Conservation (phyloP, 1,140 invertebrate species). For the Drosophila triauraria region DNA sequence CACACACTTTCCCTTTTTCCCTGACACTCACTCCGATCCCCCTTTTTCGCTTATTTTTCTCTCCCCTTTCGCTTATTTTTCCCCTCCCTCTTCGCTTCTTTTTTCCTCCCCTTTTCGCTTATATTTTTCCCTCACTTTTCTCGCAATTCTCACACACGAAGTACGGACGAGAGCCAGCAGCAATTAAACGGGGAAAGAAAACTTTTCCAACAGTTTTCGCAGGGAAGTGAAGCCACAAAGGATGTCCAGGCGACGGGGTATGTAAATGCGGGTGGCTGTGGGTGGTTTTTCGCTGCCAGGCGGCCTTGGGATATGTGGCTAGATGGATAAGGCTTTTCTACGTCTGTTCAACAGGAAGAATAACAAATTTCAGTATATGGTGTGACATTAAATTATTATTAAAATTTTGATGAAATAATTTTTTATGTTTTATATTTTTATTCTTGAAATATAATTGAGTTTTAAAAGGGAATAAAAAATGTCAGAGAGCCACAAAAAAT, state of each 20-base stretch:
- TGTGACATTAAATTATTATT: not conserved
- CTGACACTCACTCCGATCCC: not conserved
- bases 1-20: slow-evolving; percentile 32
- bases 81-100: not conserved
- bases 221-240: slow-evolving; percentile 60
- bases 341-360: slow-evolving; percentile 7
- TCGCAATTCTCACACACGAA: slow-evolving; percentile 22
- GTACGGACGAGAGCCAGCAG: slow-evolving; percentile 25
- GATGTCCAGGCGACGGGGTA: slow-evolving; percentile 42
- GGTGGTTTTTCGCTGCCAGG: slow-evolving; percentile 9
- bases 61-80: slow-evolving; percentile 1
- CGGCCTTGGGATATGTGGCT: slow-evolving; percentile 17
- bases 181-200: slow-evolving; percentile 75
- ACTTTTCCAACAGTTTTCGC: slow-evolving; percentile 60
- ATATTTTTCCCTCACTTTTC: slow-evolving; percentile 5
- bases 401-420: too few relatives aligned
- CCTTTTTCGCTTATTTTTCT: not conserved
- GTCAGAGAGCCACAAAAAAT: not conserved
- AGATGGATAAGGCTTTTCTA: slow-evolving; percentile 20
- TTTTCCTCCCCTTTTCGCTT: not conserved
- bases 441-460: not conserved
- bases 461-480: not conserved
- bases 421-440: not conserved
- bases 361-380: not conserved
- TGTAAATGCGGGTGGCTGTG: slow-evolving; percentile 45